Conservation (phyloP, 2,797 vertebrate species). For the Sebastiscus albofasciatus region DNA sequence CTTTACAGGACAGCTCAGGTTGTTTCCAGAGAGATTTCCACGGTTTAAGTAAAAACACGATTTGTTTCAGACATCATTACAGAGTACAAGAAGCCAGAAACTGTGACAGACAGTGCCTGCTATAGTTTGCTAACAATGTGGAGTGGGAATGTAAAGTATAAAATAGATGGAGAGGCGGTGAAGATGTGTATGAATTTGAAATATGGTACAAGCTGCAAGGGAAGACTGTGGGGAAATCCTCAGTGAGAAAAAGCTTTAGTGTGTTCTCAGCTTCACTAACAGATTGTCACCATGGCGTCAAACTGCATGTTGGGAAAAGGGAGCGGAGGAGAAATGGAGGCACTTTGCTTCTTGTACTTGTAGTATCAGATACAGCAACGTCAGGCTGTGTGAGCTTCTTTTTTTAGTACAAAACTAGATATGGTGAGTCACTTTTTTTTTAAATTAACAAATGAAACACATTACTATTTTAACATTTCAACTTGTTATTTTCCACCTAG, state of each 20-base stretch:
- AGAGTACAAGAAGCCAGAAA: neutral
- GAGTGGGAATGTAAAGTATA: conserved; percentile 16
- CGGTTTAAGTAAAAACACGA: conserved; percentile 17
- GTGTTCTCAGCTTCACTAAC: conserved; percentile 31
- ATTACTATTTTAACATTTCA: neutral
- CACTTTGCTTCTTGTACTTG: conserved; percentile 8
- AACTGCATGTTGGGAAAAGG: conserved; percentile 19
- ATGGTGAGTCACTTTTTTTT: neutral
- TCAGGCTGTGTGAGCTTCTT: conserved; percentile 5
- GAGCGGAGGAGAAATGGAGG: neutral
- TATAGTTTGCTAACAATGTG: conserved; percentile 31
- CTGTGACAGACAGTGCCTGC: neutral
- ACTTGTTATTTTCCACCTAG: neutral
- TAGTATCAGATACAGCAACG: conserved; percentile 26
- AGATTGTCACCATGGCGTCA: conserved; percentile 43
- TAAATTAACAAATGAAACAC: neutral
- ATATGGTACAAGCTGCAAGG: neutral
- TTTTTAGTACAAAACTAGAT: neutral
- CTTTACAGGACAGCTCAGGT: conserved; percentile 13
- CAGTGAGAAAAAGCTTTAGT: conserved; percentile 12
- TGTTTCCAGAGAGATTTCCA: conserved; percentile 26
- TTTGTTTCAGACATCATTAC: conserved; percentile 31
- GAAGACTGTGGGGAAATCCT: conserved; percentile 23
- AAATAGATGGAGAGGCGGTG: conserved; percentile 6
- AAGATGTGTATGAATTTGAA: conserved; percentile 25